Percentiles rank a stretch among this genome's conserved stretches.
These are phyloP conservation scores for Nothocercus nigrocapillus DNA, from an alignment of 2,113 vertebrate genomes.

Conservation along the genomic window DNA sequence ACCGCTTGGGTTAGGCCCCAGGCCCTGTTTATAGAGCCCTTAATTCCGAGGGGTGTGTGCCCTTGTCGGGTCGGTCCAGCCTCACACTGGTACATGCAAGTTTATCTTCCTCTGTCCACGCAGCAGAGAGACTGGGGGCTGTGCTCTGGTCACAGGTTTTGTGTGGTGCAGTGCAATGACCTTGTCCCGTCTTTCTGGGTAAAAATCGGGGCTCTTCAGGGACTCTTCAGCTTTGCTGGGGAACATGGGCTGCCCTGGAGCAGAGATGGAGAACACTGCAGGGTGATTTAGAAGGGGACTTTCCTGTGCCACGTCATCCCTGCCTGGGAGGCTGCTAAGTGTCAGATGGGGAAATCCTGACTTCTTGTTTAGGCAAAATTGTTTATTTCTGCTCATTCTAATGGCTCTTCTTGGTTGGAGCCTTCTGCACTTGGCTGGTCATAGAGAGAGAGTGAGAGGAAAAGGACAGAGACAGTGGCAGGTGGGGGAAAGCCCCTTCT, in stretches of 20 bases:
- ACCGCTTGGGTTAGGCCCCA: not conserved
- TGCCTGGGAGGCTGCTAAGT: not conserved
- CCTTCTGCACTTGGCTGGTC: not conserved
- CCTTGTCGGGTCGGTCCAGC: not conserved
- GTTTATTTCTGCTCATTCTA: not conserved
- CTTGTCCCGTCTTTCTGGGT: not conserved
- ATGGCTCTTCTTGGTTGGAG: not conserved
- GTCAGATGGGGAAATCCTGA: not conserved
- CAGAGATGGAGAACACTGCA: not conserved
- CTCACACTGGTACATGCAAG: fast-evolving
- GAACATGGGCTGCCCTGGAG: not conserved
- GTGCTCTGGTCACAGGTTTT: not conserved
- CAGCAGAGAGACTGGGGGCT: fast-evolving
- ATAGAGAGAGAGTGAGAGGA: not conserved
- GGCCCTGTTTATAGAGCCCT: not conserved
- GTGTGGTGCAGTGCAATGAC: fast-evolving
- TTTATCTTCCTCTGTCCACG: not conserved
- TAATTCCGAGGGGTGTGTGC: not conserved
- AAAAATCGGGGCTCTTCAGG: not conserved
- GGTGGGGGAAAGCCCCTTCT: not conserved
- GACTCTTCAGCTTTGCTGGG: not conserved
- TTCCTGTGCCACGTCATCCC: not conserved
- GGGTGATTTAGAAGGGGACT: not conserved
- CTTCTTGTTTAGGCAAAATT: not conserved
- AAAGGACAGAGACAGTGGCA: not conserved